Percentiles rank a stretch among this genome's conserved stretches.
phyloP scores from a whole-genome alignment of 1,140 invertebrate species.

The Aphelinus certus region DNA sequence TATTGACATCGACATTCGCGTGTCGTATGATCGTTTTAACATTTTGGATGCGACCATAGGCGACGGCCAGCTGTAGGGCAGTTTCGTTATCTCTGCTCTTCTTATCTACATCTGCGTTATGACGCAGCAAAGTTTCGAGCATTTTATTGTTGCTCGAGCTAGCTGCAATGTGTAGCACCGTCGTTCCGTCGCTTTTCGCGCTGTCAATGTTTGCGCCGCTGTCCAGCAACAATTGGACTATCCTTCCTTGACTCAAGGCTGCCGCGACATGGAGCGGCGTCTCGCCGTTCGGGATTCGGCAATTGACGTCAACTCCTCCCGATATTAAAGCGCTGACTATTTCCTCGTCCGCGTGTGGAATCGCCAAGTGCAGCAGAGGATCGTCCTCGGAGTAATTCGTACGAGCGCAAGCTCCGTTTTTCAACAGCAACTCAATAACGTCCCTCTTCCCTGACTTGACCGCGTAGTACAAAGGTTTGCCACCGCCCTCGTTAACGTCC shows the following conservation, averaged over 20 bases:
- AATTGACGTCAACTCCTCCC: constrained; percentile 12
- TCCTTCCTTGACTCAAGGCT: neutral
- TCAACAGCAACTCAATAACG: neutral
- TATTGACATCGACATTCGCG: constrained; percentile 4
- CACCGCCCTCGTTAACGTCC: neutral
- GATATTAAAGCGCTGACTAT: constrained; percentile 5
- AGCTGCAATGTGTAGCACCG: neutral
- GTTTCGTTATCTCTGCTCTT: neutral
- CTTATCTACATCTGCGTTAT: neutral
- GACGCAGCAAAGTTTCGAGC: neutral
- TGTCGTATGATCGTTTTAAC: neutral
- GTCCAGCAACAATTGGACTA: neutral
- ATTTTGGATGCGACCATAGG: neutral
- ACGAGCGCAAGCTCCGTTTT: neutral
- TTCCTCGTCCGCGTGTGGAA: neutral
- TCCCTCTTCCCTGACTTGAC: neutral
- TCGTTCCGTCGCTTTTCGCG: neutral
- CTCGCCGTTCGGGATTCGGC: neutral
- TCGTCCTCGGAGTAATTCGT: neutral
- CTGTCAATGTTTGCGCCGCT: constrained; percentile 3
- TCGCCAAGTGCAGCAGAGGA: neutral
- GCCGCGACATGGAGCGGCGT: constrained; percentile 16
- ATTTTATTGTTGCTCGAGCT: neutral
- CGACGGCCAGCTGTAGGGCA: neutral
- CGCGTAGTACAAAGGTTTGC: neutral